Percentiles rank a stretch among this genome's conserved stretches.
phyloP scores from a whole-genome alignment of 2,888 invertebrate species.

The Toxonevra muliebris region DNA sequence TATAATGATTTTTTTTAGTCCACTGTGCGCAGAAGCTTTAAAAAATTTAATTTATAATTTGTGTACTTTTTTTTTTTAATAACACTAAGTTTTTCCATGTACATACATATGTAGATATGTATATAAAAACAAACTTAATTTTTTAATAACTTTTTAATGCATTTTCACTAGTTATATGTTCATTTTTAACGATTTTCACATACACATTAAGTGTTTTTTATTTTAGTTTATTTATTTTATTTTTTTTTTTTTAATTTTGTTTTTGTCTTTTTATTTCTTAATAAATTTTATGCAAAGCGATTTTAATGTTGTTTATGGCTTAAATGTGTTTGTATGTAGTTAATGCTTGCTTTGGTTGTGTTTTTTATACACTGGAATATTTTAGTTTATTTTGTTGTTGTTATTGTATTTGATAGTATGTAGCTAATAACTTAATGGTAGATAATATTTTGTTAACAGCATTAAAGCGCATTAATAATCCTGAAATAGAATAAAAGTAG shows the following conservation, averaged over 20 bases:
- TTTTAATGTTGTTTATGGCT: neutral
- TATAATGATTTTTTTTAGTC: no score
- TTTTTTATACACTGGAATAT: neutral
- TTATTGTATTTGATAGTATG: neutral
- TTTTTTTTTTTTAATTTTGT: neutral
- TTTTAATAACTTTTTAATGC: no score
- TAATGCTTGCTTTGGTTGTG: neutral
- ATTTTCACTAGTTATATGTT: neutral
- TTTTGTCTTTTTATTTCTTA: neutral
- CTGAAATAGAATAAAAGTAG: neutral
- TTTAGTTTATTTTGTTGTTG: neutral
- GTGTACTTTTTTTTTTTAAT: no score
- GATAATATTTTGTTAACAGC: neutral
- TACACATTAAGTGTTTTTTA: constrained; percentile 11
- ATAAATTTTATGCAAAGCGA: constrained; percentile 5
- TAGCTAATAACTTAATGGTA: constrained; percentile 4
- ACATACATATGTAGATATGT: no score
- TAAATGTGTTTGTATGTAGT: constrained; percentile 11
- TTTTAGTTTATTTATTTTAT: neutral
- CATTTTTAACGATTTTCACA: constrained; percentile 14
- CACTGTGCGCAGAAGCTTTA: no score
- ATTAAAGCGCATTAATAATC: neutral
- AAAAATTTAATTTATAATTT: no score
- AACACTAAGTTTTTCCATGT: no score
- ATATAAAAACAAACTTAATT: no score